phyloP scores from a whole-genome alignment of 2,113 vertebrate genomes.

The Melanotaenia duboulayi region DNA sequence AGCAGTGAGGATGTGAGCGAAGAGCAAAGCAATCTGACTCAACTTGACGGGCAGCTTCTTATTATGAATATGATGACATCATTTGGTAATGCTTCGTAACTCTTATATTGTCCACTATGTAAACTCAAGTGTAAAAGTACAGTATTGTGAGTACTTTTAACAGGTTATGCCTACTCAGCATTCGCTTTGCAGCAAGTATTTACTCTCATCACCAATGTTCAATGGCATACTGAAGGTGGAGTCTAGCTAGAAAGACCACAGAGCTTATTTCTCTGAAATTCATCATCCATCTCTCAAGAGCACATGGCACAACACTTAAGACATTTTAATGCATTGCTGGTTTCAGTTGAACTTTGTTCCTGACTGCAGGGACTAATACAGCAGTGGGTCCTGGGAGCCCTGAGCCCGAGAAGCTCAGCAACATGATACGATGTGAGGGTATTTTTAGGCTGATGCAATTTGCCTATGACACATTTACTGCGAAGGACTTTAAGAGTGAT shows the following conservation, averaged over 20 bases:
- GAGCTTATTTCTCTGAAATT: not conserved
- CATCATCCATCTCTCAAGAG: not conserved
- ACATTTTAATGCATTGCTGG: not conserved
- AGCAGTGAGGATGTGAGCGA: slow-evolving; percentile 9
- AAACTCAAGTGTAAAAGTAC: slow-evolving; percentile 8
- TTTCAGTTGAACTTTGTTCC: slow-evolving; percentile 27
- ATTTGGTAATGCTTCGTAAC: slow-evolving; percentile 66
- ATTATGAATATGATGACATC: slow-evolving; percentile 61
- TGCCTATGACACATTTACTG: slow-evolving; percentile 70
- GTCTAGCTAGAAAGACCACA: not conserved
- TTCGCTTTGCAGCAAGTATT: slow-evolving; percentile 10
- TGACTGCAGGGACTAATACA: slow-evolving; percentile 23
- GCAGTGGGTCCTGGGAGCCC: not conserved
- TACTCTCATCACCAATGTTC: slow-evolving; percentile 18
- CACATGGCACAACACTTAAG: not conserved
- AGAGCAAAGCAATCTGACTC: slow-evolving; percentile 59
- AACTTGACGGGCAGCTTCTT: slow-evolving; percentile 60
- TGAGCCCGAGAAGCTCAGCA: slow-evolving; percentile 24
- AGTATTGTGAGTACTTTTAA: slow-evolving; percentile 18
- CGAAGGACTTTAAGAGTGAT: slow-evolving; percentile 65
- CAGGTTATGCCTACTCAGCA: slow-evolving; percentile 15
- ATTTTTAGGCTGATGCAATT: slow-evolving; percentile 73
- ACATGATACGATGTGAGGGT: slow-evolving; percentile 32
- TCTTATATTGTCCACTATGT: slow-evolving; percentile 44
- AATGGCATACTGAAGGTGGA: slow-evolving; percentile 24